These are phyloP conservation scores for Sylvia atricapilla DNA, from an alignment of 2,113 vertebrate species.

Conservation along the genomic window DNA sequence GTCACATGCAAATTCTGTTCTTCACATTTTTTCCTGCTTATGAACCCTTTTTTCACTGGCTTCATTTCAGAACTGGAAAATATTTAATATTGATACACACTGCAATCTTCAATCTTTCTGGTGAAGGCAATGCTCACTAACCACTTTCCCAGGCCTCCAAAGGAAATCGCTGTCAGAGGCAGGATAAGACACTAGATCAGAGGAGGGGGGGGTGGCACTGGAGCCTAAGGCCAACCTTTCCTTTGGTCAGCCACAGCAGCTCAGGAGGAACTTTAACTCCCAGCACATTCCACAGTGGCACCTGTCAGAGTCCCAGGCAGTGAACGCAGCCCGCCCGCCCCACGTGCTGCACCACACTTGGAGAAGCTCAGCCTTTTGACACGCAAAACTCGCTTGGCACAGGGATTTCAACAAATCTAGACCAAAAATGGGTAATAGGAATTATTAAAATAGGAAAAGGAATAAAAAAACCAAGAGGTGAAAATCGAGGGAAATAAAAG, in stretches of 20 bases:
- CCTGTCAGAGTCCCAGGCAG: not conserved
- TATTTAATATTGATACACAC: not conserved
- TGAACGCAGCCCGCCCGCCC: accelerated
- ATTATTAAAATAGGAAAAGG: too few relatives aligned
- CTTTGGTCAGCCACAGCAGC: not conserved
- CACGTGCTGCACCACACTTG: accelerated
- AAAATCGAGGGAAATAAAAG: not conserved
- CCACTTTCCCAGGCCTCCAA: not conserved
- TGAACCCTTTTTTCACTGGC: not conserved
- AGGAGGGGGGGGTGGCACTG: not conserved
- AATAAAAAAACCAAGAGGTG: not conserved
- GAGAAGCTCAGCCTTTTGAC: not conserved
- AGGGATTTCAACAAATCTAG: not conserved
- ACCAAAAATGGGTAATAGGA: accelerated
- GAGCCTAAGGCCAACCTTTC: not conserved
- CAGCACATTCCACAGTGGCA: not conserved
- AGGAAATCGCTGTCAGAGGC: not conserved
- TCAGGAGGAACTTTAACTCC: not conserved
- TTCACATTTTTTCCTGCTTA: slow-evolving; percentile 17
- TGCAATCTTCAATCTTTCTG: not conserved
- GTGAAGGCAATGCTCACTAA: not conserved
- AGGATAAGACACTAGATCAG: not conserved
- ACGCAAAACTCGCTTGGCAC: accelerated
- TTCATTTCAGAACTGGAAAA: not conserved
- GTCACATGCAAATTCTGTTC: not conserved